These are phyloP conservation scores for Allobates femoralis DNA, from an alignment of 2,797 vertebrate species.

Conservation along the genomic window DNA sequence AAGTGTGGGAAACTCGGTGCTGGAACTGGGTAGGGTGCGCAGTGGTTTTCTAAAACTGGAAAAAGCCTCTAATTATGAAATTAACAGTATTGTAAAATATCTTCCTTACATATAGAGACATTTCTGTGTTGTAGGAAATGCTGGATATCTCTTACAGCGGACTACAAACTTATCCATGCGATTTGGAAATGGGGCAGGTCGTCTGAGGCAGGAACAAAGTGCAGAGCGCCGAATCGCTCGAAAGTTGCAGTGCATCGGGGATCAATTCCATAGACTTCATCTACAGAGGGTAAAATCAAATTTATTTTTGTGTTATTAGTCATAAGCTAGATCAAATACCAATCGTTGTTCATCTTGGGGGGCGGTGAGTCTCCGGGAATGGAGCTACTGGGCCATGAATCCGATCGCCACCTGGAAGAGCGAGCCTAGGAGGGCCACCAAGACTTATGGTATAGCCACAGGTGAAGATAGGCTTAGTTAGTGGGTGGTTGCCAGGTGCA, in stretches of 20 bases:
- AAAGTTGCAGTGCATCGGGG: constrained; percentile 81
- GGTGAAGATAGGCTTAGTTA: too few relatives aligned
- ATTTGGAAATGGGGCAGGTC: constrained; percentile 72
- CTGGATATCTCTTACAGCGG: constrained; percentile 79
- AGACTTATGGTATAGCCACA: too few relatives aligned
- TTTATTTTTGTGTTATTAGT: neutral
- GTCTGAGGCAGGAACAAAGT: constrained; percentile 75
- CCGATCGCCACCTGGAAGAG: too few relatives aligned
- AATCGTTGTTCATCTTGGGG: too few relatives aligned
- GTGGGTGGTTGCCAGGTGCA: too few relatives aligned
- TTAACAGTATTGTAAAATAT: neutral
- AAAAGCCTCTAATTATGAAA: too few relatives aligned
- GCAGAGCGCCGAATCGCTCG: constrained; percentile 79
- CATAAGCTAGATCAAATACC: neutral
- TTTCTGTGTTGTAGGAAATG: constrained; percentile 74
- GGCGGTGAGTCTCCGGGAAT: too few relatives aligned
- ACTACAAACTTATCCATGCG: constrained; percentile 72
- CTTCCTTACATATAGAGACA: neutral
- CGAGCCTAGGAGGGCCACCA: too few relatives aligned
- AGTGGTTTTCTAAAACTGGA: too few relatives aligned
- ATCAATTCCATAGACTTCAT: constrained; percentile 83
- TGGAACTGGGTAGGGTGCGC: too few relatives aligned
- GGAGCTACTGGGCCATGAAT: too few relatives aligned
- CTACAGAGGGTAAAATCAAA: constrained; percentile 76
- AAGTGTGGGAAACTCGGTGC: too few relatives aligned